These are phyloP conservation scores for Thalassarche chlororhynchos DNA, from an alignment of 2,113 vertebrate species.

Conservation along the genomic window DNA sequence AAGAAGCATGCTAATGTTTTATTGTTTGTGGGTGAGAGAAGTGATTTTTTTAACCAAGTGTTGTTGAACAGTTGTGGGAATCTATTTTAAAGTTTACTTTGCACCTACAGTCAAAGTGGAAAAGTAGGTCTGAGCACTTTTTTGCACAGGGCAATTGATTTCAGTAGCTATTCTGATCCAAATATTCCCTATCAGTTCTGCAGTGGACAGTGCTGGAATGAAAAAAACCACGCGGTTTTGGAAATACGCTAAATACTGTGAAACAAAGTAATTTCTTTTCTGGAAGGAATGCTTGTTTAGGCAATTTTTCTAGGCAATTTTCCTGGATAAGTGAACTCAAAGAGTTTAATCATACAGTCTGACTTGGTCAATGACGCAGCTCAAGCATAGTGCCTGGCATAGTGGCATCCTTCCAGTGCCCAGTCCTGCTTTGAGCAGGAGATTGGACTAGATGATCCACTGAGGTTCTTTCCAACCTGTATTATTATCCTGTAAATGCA, in stretches of 20 bases:
- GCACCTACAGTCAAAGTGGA: neutral
- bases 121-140: neutral
- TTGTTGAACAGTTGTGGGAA: neutral
- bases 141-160: neutral
- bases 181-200: neutral
- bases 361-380: neutral
- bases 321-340: neutral
- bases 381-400: neutral
- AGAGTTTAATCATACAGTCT: neutral
- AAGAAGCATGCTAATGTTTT: neutral
- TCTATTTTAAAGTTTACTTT: neutral
- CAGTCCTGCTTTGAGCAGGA: neutral
- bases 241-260: neutral
- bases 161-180: neutral
- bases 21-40: neutral
- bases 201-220: neutral
- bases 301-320: neutral
- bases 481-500: neutral
- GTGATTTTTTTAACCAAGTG: neutral
- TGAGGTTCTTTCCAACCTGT: neutral
- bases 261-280: neutral
- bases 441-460: neutral
- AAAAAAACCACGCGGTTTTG: neutral
- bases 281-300: neutral
- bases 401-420: neutral